These are phyloP conservation scores for Calypte anna DNA, from an alignment of 2,113 vertebrate genomes.

Conservation along the genomic window DNA sequence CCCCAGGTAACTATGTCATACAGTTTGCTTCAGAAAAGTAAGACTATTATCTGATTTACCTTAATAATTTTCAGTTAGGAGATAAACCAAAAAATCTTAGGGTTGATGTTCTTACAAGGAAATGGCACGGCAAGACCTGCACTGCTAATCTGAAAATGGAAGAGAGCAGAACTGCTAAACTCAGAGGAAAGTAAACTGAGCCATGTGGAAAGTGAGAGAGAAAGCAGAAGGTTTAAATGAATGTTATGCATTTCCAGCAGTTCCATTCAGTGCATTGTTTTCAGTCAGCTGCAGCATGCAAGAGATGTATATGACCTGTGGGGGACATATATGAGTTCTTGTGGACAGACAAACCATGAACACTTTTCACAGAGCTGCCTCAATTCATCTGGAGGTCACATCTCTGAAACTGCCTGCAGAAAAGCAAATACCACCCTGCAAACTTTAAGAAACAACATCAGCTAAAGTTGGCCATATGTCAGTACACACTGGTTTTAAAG, in stretches of 20 bases:
- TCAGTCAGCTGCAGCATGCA: neutral
- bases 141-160: neutral
- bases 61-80: neutral
- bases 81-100: neutral
- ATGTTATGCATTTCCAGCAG: neutral
- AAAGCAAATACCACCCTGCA: neutral
- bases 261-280: constrained; percentile 1
- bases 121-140: neutral
- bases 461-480: neutral
- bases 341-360: neutral
- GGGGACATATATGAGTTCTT: neutral
- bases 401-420: neutral
- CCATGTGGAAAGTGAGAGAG: neutral
- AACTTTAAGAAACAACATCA: neutral
- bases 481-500: neutral
- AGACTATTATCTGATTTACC: neutral
- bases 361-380: neutral
- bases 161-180: neutral
- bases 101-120: neutral
- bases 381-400: neutral
- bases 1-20: neutral
- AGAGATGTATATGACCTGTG: neutral
- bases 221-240: neutral
- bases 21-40: neutral
- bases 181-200: neutral